Evolutionary conservation across 2,113 vertebrate species (phyloP), one percentile per base, ranked within the genome.

Genomic region (Donacobius atricapilla): DNA sequence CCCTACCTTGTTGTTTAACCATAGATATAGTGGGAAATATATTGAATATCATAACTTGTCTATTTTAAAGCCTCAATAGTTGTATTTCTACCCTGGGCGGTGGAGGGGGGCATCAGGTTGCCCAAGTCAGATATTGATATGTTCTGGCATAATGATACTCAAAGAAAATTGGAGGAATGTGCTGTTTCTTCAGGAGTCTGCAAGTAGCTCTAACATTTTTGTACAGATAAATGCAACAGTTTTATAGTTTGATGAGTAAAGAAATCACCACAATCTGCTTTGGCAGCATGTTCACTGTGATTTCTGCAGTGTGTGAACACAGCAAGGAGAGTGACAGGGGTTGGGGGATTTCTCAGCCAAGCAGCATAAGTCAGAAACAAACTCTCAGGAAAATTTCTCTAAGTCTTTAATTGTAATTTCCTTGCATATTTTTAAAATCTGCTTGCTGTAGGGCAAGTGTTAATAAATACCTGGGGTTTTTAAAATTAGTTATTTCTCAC

Each of bases 221-320:
- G 24, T 51, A 33, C 15, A 58, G 83, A 90, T 60, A 90, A 95
- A 88, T 92, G 71, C 79, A 92, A 95, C 39, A 63, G 64, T 77
- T 95, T 86, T 80, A 63, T 44, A 85, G 42, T 83, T 90, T 81
- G 85, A 91, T 87, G 66, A 85, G 50, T 68, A 80, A 95, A 91
- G 87, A 84, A 97, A 89, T 31, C 70, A 89, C 82, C 78, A 83
- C 94, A 91, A 93, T 94, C 90, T 96, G 85, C 56, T 88, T 96
- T 88, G 82, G 92, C 94, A 96, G 68, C 35, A 60, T 56, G 56
- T 78, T 96, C 35, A 1, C 90, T 88, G 58, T 77, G 90, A 96
- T 90, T 94, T 96, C 79, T 83, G 50, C 60, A 90, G 90, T 44
- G 71, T 93, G 90, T 93, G 94, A 96, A 95, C 72, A 83, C 50